These are phyloP conservation scores for Cephus pulcher DNA, from an alignment of 2,888 invertebrate species.

Conservation along the genomic window DNA sequence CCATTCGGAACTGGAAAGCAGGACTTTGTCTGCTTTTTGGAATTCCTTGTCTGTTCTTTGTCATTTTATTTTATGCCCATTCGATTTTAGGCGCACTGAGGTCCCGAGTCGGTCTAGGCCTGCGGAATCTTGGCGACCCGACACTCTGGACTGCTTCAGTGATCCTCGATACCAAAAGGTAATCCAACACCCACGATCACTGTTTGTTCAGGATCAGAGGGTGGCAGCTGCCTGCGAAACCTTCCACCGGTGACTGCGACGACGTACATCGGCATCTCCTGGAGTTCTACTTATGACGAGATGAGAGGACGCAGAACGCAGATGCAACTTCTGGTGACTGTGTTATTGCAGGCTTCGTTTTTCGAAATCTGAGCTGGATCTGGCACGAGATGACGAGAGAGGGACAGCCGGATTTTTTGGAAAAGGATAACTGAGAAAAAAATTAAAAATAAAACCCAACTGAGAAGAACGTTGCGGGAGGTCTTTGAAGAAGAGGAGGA, in stretches of 20 bases:
- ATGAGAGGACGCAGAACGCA: constrained; percentile 40
- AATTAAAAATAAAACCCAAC: not conserved
- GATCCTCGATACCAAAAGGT: constrained; percentile 46
- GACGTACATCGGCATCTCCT: constrained; percentile 11
- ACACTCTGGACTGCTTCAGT: not conserved
- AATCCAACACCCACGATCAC: constrained; percentile 40
- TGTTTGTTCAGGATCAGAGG: constrained; percentile 41
- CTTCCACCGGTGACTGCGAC: constrained; percentile 49
- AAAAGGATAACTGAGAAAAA: not conserved
- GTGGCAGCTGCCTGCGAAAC: constrained; percentile 23
- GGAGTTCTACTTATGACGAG: constrained; percentile 15
- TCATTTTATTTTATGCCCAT: not conserved
- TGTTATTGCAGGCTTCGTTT: constrained; percentile 58
- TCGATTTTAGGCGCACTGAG: not conserved
- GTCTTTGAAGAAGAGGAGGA: not conserved
- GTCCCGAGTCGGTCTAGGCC: not conserved
- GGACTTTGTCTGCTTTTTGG: not conserved
- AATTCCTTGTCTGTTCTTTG: not conserved
- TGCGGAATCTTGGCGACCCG: not conserved
- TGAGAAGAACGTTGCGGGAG: not conserved
- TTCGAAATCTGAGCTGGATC: constrained; percentile 41
- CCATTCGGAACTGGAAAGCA: not conserved
- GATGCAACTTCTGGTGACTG: constrained; percentile 37
- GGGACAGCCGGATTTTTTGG: not conserved
- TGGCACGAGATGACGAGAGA: not conserved